Conservation (phyloP, 2,888 invertebrate genomes). For the Heliconius ethilla region DNA sequence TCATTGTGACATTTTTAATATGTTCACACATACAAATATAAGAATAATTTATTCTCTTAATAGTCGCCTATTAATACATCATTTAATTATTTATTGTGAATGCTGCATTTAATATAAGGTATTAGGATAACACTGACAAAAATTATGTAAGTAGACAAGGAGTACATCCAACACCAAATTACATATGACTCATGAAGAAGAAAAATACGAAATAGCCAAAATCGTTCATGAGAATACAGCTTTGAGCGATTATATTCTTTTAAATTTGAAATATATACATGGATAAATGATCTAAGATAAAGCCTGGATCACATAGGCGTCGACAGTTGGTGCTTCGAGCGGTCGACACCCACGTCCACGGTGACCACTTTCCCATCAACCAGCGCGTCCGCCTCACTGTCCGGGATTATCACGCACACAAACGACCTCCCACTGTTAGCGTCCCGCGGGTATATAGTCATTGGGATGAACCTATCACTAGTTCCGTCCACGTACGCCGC, state of each 20-base stretch:
- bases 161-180: constrained; percentile 42
- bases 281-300: constrained; percentile 13
- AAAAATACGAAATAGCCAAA: constrained; percentile 39
- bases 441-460: constrained; percentile 93
- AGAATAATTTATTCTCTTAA: constrained; percentile 19
- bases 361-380: constrained; percentile 83
- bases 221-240: constrained; percentile 43
- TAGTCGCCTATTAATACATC: not conserved
- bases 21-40: constrained; percentile 17
- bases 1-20: constrained; percentile 1
- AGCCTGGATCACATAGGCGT: constrained; percentile 70
- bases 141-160: constrained; percentile 30
- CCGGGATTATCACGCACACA: constrained; percentile 95
- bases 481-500: constrained; percentile 90
- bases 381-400: constrained; percentile 85
- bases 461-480: constrained; percentile 90
- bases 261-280: constrained; percentile 34
- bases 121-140: constrained; percentile 15
- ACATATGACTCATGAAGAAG: constrained; percentile 41
- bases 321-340: constrained; percentile 76
- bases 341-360: constrained; percentile 83
- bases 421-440: constrained; percentile 90
- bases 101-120: constrained; percentile 7
- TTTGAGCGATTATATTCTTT: constrained; percentile 42
- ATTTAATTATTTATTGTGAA: constrained; percentile 12